These are phyloP conservation scores for Notocelia uddmanniana DNA, from an alignment of 2,888 invertebrate genomes.

Conservation along the genomic window DNA sequence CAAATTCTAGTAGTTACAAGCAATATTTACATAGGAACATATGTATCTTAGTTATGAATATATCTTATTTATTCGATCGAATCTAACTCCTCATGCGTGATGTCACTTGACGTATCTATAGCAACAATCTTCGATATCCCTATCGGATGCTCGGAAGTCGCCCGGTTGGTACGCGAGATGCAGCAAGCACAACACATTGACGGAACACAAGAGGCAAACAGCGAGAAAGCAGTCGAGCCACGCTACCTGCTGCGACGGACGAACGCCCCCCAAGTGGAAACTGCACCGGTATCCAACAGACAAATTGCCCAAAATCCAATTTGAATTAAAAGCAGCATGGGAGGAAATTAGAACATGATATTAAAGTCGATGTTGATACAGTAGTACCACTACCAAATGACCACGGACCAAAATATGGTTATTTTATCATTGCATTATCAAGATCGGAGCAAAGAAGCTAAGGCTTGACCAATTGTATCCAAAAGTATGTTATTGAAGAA, in stretches of 20 bases:
- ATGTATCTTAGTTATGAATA: constrained; percentile 23
- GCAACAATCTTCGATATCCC: constrained; percentile 75
- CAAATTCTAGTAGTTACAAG: constrained; percentile 38
- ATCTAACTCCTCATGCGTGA: constrained; percentile 47
- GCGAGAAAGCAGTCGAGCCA: constrained; percentile 90
- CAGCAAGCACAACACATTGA: constrained; percentile 88
- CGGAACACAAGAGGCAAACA: constrained; percentile 88
- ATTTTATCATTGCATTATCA: neutral
- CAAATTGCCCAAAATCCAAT: constrained; percentile 67
- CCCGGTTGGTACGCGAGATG: constrained; percentile 84
- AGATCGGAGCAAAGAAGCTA: neutral
- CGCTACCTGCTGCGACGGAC: constrained; percentile 93
- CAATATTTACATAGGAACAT: constrained; percentile 35
- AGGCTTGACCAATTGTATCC: constrained; percentile 9
- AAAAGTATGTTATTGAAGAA: constrained; percentile 17
- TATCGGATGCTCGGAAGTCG: constrained; percentile 64
- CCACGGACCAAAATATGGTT: neutral
- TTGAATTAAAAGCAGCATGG: constrained; percentile 81
- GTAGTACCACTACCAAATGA: constrained; percentile 35
- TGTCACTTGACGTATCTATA: constrained; percentile 68
- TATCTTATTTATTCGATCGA: constrained; percentile 30
- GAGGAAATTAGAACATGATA: constrained; percentile 78
- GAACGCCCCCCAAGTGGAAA: constrained; percentile 84
- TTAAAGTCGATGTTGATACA: constrained; percentile 36
- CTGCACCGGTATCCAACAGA: constrained; percentile 72